Conservation (phyloP, 2,888 invertebrate species). For the Nymphalis c-album region DNA sequence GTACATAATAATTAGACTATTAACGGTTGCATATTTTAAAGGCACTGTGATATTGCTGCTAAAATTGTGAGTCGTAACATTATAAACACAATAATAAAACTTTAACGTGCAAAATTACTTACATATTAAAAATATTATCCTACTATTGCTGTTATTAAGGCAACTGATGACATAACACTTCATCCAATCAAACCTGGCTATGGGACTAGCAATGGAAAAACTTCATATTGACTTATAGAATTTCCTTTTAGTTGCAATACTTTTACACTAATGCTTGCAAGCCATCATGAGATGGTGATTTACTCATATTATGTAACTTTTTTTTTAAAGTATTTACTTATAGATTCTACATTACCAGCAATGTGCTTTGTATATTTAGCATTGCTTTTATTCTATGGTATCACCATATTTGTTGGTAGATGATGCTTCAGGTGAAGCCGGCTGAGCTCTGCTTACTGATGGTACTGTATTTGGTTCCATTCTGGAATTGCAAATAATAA, state of each 20-base stretch:
- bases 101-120: neutral
- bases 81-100: neutral
- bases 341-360: conserved; percentile 35
- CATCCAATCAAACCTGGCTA: neutral
- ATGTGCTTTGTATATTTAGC: neutral
- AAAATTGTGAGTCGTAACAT: neutral
- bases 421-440: conserved; percentile 43
- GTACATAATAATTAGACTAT: neutral
- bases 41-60: neutral
- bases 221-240: no score
- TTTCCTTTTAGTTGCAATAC: no score
- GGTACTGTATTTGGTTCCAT: conserved; percentile 51
- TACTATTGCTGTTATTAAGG: neutral
- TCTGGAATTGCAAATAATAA: conserved; percentile 41
- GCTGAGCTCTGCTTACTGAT: conserved; percentile 39
- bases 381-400: conserved; percentile 52
- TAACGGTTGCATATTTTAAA: neutral
- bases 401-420: conserved; percentile 70
- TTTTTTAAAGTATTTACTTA: neutral
- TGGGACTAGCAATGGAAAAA: neutral
- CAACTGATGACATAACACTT: neutral
- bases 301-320: no score
- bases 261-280: no score
- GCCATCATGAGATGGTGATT: no score
- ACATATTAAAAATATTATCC: neutral